These are phyloP conservation scores for Virgularia gustaviana DNA, from an alignment of 92 coral and sea anemone genomes.

Conservation along the genomic window DNA sequence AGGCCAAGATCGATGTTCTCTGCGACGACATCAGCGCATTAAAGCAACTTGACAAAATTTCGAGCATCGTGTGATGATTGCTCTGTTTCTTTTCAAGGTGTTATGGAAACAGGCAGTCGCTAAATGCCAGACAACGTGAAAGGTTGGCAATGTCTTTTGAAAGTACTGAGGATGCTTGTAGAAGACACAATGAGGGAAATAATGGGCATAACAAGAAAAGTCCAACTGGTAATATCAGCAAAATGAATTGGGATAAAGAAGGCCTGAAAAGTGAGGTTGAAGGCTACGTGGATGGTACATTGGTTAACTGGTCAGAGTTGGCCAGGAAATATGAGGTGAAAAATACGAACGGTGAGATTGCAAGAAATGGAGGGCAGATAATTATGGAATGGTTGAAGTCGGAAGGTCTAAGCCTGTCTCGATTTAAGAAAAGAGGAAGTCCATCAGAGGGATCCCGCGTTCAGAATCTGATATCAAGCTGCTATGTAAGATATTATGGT, in stretches of 20 bases:
- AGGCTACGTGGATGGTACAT: not conserved
- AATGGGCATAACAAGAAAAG: not conserved
- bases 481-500: too few species aligned
- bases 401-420: not conserved
- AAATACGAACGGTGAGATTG: not conserved
- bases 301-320: conserved; percentile 9
- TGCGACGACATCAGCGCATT: too few species aligned
- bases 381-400: not conserved
- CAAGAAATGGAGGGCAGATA: conserved; percentile 12
- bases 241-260: conserved; percentile 2
- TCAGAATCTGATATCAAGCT: too few species aligned
- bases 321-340: conserved; percentile 6
- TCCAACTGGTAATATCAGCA: not conserved
- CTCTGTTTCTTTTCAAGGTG: too few species aligned
- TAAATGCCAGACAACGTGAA: not conserved
- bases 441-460: too few species aligned
- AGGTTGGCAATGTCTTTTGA: not conserved
- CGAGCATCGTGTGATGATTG: too few species aligned
- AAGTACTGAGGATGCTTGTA: not conserved
- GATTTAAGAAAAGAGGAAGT: conserved; percentile 1
- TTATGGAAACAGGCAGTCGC: not conserved
- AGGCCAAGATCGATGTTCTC: too few species aligned
- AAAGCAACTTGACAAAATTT: too few species aligned
- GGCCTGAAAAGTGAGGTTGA: not conserved
- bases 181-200: not conserved